Conservation (phyloP, 2,113 vertebrate species). For the Sinocyclocheilus anophthalmus region DNA sequence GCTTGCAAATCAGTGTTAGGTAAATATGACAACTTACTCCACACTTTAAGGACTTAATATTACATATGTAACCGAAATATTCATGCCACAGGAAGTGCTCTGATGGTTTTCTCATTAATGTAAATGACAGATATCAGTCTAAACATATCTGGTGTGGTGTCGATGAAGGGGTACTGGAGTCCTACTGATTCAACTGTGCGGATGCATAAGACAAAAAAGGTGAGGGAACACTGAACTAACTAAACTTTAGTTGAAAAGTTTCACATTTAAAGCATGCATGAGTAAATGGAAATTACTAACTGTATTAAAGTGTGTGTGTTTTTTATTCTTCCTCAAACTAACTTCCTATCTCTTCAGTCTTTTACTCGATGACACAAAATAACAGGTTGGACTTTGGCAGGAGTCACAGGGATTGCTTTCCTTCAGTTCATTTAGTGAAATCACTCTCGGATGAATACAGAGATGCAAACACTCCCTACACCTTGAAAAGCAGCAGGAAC, state of each 20-base stretch:
- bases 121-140: neutral
- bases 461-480: constrained; percentile 27
- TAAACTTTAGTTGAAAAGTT: neutral
- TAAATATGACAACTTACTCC: neutral
- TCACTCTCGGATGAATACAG: constrained; percentile 31
- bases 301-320: neutral
- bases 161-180: too few species aligned
- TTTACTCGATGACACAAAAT: constrained; percentile 26
- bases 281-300: neutral
- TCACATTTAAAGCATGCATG: neutral
- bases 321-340: neutral
- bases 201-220: too few species aligned
- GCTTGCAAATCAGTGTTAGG: neutral
- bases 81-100: neutral
- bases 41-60: neutral
- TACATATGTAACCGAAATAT: neutral
- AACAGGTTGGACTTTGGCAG: constrained; percentile 4
- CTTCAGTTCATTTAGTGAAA: constrained; percentile 31
- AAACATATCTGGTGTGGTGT: too few species aligned
- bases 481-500: constrained; percentile 36
- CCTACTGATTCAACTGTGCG: too few species aligned
- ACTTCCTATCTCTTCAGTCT: constrained; percentile 6
- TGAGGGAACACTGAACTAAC: neutral
- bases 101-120: neutral
- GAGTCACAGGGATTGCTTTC: neutral